phyloP scores from a whole-genome alignment of 1,140 invertebrate genomes.

The Vanessa tameamea region DNA sequence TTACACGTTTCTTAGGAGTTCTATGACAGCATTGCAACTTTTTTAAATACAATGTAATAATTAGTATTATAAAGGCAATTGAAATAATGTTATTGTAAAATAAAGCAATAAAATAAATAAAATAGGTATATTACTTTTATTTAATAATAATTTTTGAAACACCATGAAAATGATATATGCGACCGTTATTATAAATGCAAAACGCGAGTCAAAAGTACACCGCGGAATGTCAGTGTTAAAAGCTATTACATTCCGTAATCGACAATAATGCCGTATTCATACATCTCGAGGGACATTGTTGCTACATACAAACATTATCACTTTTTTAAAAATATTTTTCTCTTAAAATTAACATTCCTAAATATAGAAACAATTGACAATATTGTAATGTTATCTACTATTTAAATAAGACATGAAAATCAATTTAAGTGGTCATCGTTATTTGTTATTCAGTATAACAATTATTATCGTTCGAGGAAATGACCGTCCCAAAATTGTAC shows the following conservation, averaged over 20 bases:
- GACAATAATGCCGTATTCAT: background rate
- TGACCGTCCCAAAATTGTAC: slow-evolving; percentile 20
- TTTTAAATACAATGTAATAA: no score
- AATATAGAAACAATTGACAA: background rate
- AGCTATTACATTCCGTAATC: slow-evolving; percentile 17
- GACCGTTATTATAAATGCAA: background rate
- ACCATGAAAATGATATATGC: background rate
- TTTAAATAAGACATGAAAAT: no score
- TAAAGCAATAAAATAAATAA: no score
- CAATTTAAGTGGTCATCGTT: no score
- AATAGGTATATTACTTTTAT: no score
- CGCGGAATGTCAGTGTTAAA: slow-evolving; percentile 14
- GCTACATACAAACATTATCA: background rate
- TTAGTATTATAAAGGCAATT: no score
- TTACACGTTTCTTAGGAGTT: no score
- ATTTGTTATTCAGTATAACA: background rate
- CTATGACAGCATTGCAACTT: no score
- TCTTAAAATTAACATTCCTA: background rate
- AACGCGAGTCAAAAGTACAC: background rate
- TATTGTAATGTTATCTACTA: no score
- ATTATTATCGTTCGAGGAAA: slow-evolving; percentile 13
- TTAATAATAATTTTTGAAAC: no score
- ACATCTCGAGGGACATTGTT: background rate
- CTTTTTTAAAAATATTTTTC: background rate
- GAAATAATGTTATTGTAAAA: no score